Conservation (phyloP, 2,888 invertebrate genomes). For the Aspidiotus destructor region DNA sequence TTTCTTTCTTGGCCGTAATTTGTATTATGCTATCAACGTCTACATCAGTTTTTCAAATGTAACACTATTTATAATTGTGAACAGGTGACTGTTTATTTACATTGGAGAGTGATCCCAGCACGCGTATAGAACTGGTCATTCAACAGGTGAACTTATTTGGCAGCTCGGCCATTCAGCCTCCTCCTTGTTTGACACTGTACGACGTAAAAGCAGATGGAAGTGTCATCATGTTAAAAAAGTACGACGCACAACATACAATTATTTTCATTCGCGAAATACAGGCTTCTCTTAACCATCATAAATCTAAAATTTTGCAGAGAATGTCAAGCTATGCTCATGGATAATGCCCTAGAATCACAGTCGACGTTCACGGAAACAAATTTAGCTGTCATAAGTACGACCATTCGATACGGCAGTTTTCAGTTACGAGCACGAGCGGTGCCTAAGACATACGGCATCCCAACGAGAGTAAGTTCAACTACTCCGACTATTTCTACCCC, state of each 20-base stretch:
- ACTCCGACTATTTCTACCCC: not conserved
- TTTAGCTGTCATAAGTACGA: conserved; percentile 24
- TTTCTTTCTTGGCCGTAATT: too few relatives aligned
- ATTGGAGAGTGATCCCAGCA: conserved; percentile 23
- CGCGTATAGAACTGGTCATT: conserved; percentile 16
- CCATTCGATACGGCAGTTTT: conserved; percentile 24
- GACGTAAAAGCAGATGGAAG: conserved; percentile 24
- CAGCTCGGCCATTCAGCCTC: not conserved
- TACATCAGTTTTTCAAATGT: not conserved
- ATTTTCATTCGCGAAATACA: too few relatives aligned
- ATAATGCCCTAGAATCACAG: conserved; percentile 12
- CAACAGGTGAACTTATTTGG: conserved; percentile 18
- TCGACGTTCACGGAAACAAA: conserved; percentile 25
- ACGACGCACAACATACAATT: not conserved
- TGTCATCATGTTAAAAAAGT: conserved; percentile 18
- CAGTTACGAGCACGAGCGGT: conserved; percentile 24
- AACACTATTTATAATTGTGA: not conserved
- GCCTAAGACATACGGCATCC: conserved; percentile 21
- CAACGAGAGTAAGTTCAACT: conserved; percentile 21
- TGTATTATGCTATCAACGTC: too few relatives aligned
- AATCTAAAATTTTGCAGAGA: conserved; percentile 17
- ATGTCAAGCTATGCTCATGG: conserved; percentile 2
- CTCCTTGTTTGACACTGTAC: conserved; percentile 17
- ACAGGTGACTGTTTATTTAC: conserved; percentile 24
- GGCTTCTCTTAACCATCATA: not conserved